Evolutionary conservation across 2,113 vertebrate genomes (phyloP), one percentile per base, ranked within the genome.

Genomic region (Lasiurus borealis): DNA sequence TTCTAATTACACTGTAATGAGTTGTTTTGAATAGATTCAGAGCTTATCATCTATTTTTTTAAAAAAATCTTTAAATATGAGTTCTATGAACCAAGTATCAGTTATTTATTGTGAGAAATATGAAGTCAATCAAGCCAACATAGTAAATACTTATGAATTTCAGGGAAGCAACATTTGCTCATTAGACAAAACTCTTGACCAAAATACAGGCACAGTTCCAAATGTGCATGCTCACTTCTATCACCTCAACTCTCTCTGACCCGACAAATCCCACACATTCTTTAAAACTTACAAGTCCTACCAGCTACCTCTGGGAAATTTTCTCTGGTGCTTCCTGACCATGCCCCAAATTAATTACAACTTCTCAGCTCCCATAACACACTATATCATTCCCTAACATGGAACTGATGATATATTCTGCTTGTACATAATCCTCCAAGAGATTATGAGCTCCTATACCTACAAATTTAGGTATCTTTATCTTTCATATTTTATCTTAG

Each of bases 1-100:
- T 82, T 94, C 73, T 81, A 73, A 72, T 29, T 64, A 23, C 6
- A 31, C 29, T 93, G 76, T 77, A 72, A 64, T n/a, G 86, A 66
- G 27, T 77, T 91, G 40, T 76, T 92, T 83, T 59, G 52, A 89
- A 85, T 71, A 85, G 91, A 82, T 52, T 18, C n/a, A 44, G 27
- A 90, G 18, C 40, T 83, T 72, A 1, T 62, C 19, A 85, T 72
- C 40, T 89, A 23, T 77, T 31, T 29, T 73, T 72, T 8, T 64
- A 81, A n/a, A n/a, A n/a, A n/a, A n/a, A 40, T 31, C 11, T 75
- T 97, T 85, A 85, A 80, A 85, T 29, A 66, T 88, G 34, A 82
- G 10, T 44, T 84, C 29, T 76, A 77, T 75, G 25, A 71, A 59
- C 13, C 31, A 91, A 85, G 50, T 64, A 50, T 71, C 25, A 91